Base-by-base conservation (phyloP, 2,888 invertebrate genomes). In the Ennomos erosarius region DNA sequence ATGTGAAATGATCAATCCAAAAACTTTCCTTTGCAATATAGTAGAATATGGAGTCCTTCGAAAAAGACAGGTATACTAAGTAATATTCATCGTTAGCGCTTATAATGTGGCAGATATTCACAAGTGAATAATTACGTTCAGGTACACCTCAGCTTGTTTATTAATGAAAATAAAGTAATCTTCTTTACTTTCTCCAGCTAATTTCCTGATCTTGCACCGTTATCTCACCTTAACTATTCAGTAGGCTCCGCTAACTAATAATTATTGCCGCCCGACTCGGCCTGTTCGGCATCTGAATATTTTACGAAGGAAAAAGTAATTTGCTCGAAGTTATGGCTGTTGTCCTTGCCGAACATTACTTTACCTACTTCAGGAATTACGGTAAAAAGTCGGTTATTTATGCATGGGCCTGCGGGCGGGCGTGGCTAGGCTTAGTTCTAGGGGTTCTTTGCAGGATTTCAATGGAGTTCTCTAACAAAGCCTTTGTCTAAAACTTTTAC, bases 251-350 rank as follows among this genome's bases (percentile, higher is more conserved):
- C 62, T 67, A 62, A 66, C 69, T 65, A 67, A 73, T 76, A 69
- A 75, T 76, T 70, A 70, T 73, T 65, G 63, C 64, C 43, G 66
- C 38, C 54, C 59, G 69, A 74, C 70, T 68, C 65, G 63, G 60
- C 66, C 71, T 60, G 70, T 71, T 70, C 68, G 55, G 57, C 61
- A 50, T 62, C 64, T 78, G 71, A 81, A 81, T 79, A 76, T 75
- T 79, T 74, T 68, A 79, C 75, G 62, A 67, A 74, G 63, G 64
- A 62, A 61, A 55, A 71, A 70, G 75, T 73, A 71, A 75, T 77
- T 76, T 70, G 67, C 67, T 64, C 56, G 64, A 64, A 71, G 71
- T 75, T 74, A 72, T 71, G 60, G 73, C 64, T 65, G 69, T 68
- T 62, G 58, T 66, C 63, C 58, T 71, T 62, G 63, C 59, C 36